Conservation (phyloP, 2,113 vertebrate species). For the Otus sunia region DNA sequence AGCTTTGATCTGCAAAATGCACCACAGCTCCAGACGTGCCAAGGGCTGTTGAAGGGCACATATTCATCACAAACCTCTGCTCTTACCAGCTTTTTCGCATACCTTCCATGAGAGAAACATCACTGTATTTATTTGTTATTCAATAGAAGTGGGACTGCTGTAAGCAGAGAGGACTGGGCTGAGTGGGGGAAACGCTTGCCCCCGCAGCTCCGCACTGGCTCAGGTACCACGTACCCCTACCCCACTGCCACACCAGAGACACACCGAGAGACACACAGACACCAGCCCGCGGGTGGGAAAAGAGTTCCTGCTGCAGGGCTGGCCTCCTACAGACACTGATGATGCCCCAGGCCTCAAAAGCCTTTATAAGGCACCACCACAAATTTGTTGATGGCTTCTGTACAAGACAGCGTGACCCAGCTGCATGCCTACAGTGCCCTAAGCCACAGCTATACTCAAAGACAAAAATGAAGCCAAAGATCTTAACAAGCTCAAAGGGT, state of each 20-base stretch:
- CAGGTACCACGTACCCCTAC: neutral
- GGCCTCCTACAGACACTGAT: neutral
- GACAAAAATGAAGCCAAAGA: neutral
- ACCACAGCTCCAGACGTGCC: neutral
- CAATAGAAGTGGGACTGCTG: neutral
- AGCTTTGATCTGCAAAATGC: neutral
- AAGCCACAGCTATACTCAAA: neutral
- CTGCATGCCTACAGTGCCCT: neutral
- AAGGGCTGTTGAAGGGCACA: neutral
- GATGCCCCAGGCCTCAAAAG: neutral
- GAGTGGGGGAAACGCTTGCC: fast-evolving
- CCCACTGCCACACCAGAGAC: neutral
- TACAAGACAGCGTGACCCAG: neutral
- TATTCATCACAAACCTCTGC: fast-evolving
- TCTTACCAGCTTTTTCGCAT: neutral
- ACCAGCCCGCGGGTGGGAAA: fast-evolving
- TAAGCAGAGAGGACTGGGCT: neutral
- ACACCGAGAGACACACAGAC: fast-evolving
- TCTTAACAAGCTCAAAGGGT: neutral
- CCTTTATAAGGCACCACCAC: neutral
- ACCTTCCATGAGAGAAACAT: neutral
- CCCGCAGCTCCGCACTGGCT: neutral
- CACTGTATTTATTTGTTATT: too few species aligned
- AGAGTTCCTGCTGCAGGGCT: neutral
- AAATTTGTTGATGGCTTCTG: neutral